Conservation (phyloP, 2,797 vertebrate species). For the Pangasius sanitwongsei region DNA sequence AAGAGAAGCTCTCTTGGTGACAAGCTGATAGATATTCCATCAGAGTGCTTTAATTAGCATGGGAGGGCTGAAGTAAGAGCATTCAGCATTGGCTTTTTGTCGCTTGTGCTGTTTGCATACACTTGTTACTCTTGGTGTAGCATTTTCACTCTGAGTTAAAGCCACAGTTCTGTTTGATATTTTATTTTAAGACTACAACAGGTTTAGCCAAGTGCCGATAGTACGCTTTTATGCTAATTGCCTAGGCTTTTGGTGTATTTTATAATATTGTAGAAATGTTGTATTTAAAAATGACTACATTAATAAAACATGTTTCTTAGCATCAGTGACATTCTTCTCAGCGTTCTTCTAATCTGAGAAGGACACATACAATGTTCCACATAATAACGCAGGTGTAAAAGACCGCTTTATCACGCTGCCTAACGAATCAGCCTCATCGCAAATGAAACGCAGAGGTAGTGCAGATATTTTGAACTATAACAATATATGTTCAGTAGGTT, state of each 20-base stretch:
- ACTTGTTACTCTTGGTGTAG: constrained; percentile 4
- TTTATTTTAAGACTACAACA: too few relatives aligned
- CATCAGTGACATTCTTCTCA: background rate
- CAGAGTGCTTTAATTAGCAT: constrained; percentile 56
- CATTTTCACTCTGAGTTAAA: background rate
- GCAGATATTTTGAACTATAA: background rate
- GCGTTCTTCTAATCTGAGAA: background rate
- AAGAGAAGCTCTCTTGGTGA: constrained; percentile 72
- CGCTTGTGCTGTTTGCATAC: background rate
- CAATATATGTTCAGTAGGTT: background rate
- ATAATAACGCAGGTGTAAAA: background rate
- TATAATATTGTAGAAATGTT: background rate
- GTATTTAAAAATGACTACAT: background rate
- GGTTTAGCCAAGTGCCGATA: background rate
- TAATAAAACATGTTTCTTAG: background rate
- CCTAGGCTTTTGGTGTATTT: background rate
- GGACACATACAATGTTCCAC: background rate
- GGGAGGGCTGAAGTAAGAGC: constrained; percentile 32
- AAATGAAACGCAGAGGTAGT: background rate
- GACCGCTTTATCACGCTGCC: background rate
- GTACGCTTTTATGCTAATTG: background rate
- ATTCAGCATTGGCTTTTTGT: constrained; percentile 19
- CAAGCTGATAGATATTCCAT: constrained; percentile 69
- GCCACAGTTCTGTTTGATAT: background rate
- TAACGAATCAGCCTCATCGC: background rate